Evolutionary conservation across 2,113 vertebrate species (phyloP).

Genomic region (Grammomys dolichurus): DNA sequence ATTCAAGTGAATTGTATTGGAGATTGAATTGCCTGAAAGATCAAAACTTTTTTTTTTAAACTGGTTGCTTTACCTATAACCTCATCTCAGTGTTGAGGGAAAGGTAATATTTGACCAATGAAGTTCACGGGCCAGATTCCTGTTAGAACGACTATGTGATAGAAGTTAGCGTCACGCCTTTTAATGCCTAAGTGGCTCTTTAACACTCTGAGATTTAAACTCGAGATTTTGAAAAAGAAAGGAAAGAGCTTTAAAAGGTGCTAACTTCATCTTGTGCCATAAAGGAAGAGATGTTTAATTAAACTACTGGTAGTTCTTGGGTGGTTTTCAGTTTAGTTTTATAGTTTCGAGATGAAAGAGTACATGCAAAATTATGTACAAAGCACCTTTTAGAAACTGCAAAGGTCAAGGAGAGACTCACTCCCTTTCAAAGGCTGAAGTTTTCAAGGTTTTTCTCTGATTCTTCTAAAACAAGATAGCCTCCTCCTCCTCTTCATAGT

Average conservation of each 20-base stretch:
- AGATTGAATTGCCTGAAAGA: conserved; percentile 48
- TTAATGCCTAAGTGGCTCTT: conserved; percentile 87
- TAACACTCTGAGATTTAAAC: conserved; percentile 84
- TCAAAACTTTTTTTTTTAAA: conserved; percentile 65
- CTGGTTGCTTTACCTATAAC: conserved; percentile 65
- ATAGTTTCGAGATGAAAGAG: conserved; percentile 89
- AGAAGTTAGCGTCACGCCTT: conserved; percentile 79
- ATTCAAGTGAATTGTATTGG: conserved; percentile 43
- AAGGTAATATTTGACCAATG: conserved; percentile 84
- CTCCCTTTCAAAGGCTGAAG: conserved; percentile 90
- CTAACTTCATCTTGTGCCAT: conserved; percentile 87
- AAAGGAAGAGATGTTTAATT: conserved; percentile 87
- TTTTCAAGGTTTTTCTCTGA: conserved; percentile 92
- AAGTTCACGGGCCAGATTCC: conserved; percentile 78
- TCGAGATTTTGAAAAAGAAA: conserved; percentile 81
- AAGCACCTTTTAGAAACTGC: conserved; percentile 90
- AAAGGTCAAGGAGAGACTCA: conserved; percentile 92
- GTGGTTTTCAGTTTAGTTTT: conserved; percentile 86
- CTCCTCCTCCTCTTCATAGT: conserved; percentile 91
- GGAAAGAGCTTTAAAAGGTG: conserved; percentile 85
- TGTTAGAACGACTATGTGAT: conserved; percentile 68
- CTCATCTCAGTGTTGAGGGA: conserved; percentile 67
- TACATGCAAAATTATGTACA: conserved; percentile 90
- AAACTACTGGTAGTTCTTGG: conserved; percentile 88
- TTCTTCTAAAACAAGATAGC: conserved; percentile 90